phyloP scores from a whole-genome alignment of 2,797 vertebrate species.

The Erithacus rubecula region DNA sequence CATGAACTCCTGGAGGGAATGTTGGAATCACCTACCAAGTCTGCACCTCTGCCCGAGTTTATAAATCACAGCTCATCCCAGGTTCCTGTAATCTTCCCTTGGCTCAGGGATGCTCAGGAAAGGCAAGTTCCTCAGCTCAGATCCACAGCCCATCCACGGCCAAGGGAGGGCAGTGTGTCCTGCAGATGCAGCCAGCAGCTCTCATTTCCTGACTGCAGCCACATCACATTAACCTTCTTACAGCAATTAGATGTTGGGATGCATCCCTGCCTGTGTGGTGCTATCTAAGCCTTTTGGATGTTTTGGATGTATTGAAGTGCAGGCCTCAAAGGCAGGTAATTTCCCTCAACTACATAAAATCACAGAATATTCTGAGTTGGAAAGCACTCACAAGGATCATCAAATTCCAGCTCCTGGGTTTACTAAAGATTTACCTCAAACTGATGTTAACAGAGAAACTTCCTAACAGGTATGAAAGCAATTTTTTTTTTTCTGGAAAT shows the following conservation, averaged over 20 bases:
- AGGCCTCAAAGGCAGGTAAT: neutral
- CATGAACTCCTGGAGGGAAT: neutral
- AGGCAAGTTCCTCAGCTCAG: neutral
- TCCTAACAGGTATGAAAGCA: neutral
- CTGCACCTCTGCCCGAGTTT: neutral
- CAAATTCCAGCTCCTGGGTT: neutral
- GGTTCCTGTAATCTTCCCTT: neutral
- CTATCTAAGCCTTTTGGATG: neutral
- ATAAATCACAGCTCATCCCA: neutral
- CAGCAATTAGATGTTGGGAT: neutral
- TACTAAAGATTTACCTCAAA: neutral
- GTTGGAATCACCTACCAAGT: neutral
- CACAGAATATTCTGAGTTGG: neutral
- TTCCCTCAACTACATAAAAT: neutral
- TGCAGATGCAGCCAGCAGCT: neutral
- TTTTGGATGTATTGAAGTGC: neutral
- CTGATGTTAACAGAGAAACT: neutral
- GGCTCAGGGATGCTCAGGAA: neutral
- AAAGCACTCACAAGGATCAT: neutral
- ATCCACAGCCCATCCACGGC: neutral
- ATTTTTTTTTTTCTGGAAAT: neutral
- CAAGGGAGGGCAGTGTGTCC: conserved; percentile 45
- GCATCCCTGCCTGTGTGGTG: neutral
- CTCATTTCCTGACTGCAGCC: neutral
- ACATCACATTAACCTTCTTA: neutral